Evolutionary conservation across 2,797 vertebrate genomes (phyloP).

Genomic region (Leuciscus waleckii): DNA sequence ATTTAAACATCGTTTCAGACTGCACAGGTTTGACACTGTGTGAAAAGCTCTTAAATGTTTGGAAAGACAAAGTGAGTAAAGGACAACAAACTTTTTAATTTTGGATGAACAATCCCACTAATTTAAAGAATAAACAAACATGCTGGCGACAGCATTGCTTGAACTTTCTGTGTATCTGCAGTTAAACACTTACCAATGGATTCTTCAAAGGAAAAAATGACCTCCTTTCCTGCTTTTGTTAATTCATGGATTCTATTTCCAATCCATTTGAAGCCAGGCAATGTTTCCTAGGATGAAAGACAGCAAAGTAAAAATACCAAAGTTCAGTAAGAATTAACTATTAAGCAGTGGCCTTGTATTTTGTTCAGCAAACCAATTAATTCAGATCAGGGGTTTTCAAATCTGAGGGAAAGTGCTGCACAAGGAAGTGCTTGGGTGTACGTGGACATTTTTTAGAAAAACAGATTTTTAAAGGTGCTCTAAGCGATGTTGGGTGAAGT

Average conservation of each 20-base stretch:
- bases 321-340: neutral
- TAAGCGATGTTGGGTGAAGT: too few relatives aligned
- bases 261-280: conserved; percentile 98
- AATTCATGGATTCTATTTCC: conserved; percentile 91
- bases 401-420: too few relatives aligned
- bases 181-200: conserved; percentile 86
- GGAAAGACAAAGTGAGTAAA: neutral
- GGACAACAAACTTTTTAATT: neutral
- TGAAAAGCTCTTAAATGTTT: neutral
- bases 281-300: conserved; percentile 86
- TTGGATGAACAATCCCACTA: neutral
- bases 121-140: neutral
- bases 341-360: neutral
- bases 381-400: too few relatives aligned
- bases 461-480: neutral
- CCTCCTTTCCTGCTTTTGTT: conserved; percentile 81
- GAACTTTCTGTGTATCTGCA: neutral
- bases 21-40: neutral
- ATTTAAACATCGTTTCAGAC: neutral
- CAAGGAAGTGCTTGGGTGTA: neutral
- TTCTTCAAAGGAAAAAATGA: conserved; percentile 95
- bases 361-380: neutral
- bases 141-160: neutral
- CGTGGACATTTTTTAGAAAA: neutral
- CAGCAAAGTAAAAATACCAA: conserved; percentile 20